Conservation (phyloP, 2,888 invertebrate genomes). For the Campopleginae sp. region DNA sequence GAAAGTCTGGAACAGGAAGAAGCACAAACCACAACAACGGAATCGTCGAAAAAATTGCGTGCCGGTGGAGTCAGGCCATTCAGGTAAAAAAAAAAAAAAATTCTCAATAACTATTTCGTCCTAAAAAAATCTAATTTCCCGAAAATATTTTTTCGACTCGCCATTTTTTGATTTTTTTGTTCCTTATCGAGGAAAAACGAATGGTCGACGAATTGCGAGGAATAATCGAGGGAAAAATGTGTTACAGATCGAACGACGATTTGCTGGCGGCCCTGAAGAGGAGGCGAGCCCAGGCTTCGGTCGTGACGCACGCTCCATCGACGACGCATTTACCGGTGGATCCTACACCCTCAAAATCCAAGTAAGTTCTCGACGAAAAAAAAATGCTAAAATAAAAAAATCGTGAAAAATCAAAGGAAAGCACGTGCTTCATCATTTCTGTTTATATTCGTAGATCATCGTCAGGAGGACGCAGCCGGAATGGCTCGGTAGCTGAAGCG, state of each 20-base stretch:
- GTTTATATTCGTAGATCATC: conserved; percentile 60
- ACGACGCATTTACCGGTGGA: conserved; percentile 73
- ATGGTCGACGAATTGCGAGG: no score
- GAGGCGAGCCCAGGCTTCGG: conserved; percentile 89
- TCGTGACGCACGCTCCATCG: conserved; percentile 83
- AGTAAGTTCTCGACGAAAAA: no score
- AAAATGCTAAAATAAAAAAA: no score
- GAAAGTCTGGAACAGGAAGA: conserved; percentile 86
- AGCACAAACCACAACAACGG: conserved; percentile 88
- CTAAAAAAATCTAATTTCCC: background rate
- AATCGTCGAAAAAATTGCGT: conserved; percentile 88
- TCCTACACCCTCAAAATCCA: conserved; percentile 74
- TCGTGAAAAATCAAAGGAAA: background rate
- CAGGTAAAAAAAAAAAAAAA: conserved; percentile 78
- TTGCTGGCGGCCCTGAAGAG: conserved; percentile 90
- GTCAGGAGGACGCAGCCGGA: conserved; percentile 69
- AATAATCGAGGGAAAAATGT: no score
- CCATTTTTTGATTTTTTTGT: no score
- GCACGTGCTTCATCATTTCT: background rate
- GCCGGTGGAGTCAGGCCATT: conserved; percentile 90
- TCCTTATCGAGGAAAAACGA: no score
- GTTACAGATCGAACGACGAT: conserved; percentile 89
- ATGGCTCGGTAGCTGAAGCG: conserved; percentile 68
- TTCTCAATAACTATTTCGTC: background rate
- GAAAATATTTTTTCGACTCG: background rate